A percentile compares a stretch with the other conserved stretches of the same genome.
These are phyloP conservation scores for Ischnura elegans DNA, from an alignment of 2,888 invertebrate genomes.

Conservation along the genomic window DNA sequence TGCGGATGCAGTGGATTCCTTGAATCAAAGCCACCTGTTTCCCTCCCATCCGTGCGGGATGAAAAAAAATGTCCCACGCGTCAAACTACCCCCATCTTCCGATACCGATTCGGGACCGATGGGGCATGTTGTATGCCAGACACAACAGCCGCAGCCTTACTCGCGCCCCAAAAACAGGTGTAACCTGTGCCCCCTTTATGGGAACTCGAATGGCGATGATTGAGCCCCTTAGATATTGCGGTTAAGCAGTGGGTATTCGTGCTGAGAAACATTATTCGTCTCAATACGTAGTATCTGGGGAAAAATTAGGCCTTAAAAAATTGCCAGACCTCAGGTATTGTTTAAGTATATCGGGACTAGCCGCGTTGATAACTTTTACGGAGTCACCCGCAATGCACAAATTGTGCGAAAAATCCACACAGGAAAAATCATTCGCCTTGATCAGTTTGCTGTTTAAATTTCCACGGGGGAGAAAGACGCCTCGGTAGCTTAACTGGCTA, in stretches of 20 bases:
- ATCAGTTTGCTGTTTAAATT: too few species aligned
- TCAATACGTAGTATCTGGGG: not conserved
- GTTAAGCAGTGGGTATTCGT: not conserved
- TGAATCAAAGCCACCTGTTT: slow-evolving; percentile 40
- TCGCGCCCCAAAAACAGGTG: slow-evolving; percentile 29
- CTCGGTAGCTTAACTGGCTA: too few species aligned
- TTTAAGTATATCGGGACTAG: too few species aligned
- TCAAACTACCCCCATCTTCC: not conserved
- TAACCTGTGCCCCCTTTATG: slow-evolving; percentile 49
- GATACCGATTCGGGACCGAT: not conserved
- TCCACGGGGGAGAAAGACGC: too few species aligned
- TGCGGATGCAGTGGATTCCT: not conserved
- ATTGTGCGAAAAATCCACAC: too few species aligned
- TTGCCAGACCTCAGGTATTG: too few species aligned
- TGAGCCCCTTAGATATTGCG: not conserved
- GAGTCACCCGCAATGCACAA: too few species aligned
- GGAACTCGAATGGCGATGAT: slow-evolving; percentile 13
- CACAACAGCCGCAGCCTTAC: not conserved
- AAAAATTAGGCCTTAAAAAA: too few species aligned
- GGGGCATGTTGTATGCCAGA: slow-evolving; percentile 56
- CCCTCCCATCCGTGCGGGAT: not conserved
- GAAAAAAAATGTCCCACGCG: slow-evolving; percentile 3
- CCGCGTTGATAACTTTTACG: too few species aligned
- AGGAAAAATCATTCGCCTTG: too few species aligned
- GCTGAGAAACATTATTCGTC: not conserved